Evolutionary conservation across 37 sponge, comb jelly and placozoan genomes (phyloP), one percentile per base, ranked within the genome.

Genomic region (Halisarca cf. caerulea): DNA sequence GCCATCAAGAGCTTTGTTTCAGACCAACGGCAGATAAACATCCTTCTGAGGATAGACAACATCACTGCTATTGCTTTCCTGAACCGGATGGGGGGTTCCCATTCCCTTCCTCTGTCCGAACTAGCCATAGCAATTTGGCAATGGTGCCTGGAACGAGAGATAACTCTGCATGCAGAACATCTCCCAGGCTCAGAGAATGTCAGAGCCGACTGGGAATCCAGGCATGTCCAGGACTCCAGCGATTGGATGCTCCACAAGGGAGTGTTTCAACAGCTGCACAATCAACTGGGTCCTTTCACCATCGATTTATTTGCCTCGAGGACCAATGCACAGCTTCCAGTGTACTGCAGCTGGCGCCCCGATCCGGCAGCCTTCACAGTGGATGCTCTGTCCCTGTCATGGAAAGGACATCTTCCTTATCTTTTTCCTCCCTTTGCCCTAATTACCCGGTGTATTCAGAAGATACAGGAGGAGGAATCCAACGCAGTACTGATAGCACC

Each of bases 41-140:
- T 78, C 20, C 66, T 45, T 0, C 80, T 84, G 0, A 23, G 8
- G 0, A 1, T 85, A 53, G 80, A 78, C 80, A 85, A 64, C 66
- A 4, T 14, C 34, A 53, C 37, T n/a, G 86, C 86, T 2, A 58
- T 88, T 0, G 28, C 84, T 2, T 88, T 42, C 41, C 15, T 74
- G 30, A 88, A 88, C 69, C 33, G 69, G 42, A 83, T 39, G 70
- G 88, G 88, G 20, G 83, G 88, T 0, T 58, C 88, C 1, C 83
- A 64, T 38, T 73, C 78, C 15, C 7, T 0, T 3, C 28, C 20
- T 5, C 66, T 88, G 3, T 75, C 37, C 54, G 25, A 64, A 24
- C 53, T 88, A 34, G 88, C 88, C 6, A 18, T 66, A 21, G 25
- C 7, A 15, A 25, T 88, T 11, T 88, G 88, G 88, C 30, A 72